phyloP scores from a whole-genome alignment of 2,113 vertebrate genomes.

The Actinemys pallida region DNA sequence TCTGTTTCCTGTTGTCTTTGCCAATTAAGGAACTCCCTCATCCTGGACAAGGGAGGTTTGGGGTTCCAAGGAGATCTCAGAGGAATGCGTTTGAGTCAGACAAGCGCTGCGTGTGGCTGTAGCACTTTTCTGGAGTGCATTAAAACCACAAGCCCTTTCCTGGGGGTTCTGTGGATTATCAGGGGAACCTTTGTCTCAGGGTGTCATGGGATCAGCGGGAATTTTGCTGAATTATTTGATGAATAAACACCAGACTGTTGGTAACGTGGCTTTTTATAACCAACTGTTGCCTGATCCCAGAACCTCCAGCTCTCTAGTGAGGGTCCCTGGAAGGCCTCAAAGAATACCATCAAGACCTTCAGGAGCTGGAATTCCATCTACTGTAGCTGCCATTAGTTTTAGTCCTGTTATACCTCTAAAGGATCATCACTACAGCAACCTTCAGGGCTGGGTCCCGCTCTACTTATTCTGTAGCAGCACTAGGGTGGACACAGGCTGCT shows the following conservation, averaged over 20 bases:
- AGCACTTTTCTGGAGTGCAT: background rate
- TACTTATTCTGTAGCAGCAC: background rate
- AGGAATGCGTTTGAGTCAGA: background rate
- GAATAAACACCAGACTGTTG: rapidly evolving
- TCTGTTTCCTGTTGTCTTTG: background rate
- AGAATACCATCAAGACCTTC: background rate
- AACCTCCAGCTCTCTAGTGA: background rate
- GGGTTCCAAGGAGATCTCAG: background rate
- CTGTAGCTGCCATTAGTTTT: background rate
- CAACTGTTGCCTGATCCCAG: rapidly evolving
- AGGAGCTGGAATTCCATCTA: background rate
- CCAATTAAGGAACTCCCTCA: background rate
- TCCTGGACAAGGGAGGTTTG: rapidly evolving
- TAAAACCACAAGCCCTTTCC: background rate
- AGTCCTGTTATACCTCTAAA: background rate
- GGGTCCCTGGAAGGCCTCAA: background rate
- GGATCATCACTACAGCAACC: background rate
- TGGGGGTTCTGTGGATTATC: background rate
- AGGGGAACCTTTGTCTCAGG: background rate
- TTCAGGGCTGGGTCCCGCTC: background rate
- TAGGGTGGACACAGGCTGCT: background rate
- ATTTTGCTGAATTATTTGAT: background rate
- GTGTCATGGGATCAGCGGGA: background rate
- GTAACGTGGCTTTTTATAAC: rapidly evolving
- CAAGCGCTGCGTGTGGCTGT: background rate